These are phyloP conservation scores for Phasianus colchicus DNA, from an alignment of 2,113 vertebrate species.

Conservation along the genomic window DNA sequence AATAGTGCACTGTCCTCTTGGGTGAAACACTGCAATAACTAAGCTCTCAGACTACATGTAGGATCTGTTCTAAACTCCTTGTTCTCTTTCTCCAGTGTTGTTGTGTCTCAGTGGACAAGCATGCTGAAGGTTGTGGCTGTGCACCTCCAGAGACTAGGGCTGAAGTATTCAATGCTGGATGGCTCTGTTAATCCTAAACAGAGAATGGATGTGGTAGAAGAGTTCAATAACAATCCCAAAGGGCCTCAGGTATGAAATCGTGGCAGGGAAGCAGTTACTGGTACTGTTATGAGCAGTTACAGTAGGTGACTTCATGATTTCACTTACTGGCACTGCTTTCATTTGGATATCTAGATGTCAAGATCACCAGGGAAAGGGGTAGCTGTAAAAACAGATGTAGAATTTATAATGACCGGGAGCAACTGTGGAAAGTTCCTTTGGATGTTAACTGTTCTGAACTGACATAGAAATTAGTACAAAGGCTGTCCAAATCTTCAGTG, in stretches of 20 bases:
- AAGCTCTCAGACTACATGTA: neutral
- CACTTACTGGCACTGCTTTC: neutral
- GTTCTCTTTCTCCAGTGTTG: slow-evolving; percentile 80
- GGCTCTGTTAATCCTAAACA: slow-evolving; percentile 90
- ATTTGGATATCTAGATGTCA: neutral
- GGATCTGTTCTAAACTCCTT: neutral
- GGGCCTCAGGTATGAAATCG: slow-evolving; percentile 84
- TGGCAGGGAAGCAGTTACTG: neutral
- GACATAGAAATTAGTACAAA: neutral
- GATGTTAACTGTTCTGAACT: neutral
- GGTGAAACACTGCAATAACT: neutral
- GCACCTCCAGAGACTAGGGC: slow-evolving; percentile 80
- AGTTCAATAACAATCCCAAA: slow-evolving; percentile 89
- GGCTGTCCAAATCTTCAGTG: neutral
- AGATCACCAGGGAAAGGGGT: neutral
- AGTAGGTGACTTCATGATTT: neutral
- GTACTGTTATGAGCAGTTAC: neutral
- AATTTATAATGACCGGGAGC: neutral
- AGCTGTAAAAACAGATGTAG: neutral
- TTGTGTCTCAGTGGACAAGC: slow-evolving; percentile 97
- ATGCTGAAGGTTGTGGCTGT: slow-evolving; percentile 89
- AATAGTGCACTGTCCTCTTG: neutral
- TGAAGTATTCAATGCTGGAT: slow-evolving; percentile 84
- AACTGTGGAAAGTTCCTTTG: neutral
- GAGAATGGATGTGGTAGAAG: slow-evolving; percentile 94